Evolutionary conservation across 2,113 vertebrate species (phyloP).

Genomic region (Mirza zaza): DNA sequence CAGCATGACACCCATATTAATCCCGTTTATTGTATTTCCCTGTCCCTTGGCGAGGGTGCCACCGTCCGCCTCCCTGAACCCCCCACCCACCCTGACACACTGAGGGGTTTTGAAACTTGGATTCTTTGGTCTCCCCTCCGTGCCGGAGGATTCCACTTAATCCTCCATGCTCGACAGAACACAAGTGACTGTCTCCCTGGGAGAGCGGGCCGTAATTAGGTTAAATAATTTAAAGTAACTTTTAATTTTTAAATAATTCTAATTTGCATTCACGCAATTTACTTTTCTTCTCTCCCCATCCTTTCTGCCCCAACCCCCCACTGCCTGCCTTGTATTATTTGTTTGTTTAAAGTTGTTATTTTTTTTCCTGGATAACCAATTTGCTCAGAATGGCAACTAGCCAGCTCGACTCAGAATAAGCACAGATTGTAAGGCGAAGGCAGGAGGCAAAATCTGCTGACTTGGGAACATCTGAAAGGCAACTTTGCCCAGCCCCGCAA

Average conservation of each 20-base stretch:
- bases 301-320: background rate
- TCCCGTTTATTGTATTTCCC: background rate
- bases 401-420: constrained; percentile 55
- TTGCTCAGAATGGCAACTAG: constrained; percentile 52
- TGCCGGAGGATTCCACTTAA: background rate
- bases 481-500: background rate
- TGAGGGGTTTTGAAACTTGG: background rate
- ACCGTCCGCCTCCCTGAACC: background rate
- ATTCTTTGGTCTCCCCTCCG: background rate
- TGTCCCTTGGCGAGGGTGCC: background rate
- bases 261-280: constrained; percentile 55
- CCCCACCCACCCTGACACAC: rapidly evolving
- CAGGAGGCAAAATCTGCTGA: constrained; percentile 49
- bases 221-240: constrained; percentile 74
- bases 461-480: constrained; percentile 20
- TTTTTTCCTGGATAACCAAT: constrained; percentile 17
- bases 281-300: background rate
- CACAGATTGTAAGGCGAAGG: background rate
- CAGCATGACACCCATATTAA: background rate
- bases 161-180: background rate
- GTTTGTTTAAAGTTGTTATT: background rate
- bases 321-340: background rate
- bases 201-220: constrained; percentile 63
- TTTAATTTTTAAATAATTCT: constrained; percentile 78
- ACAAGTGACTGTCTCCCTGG: constrained; percentile 17